phyloP scores from a whole-genome alignment of 2,113 vertebrate species.

The Tetrao urogallus region DNA sequence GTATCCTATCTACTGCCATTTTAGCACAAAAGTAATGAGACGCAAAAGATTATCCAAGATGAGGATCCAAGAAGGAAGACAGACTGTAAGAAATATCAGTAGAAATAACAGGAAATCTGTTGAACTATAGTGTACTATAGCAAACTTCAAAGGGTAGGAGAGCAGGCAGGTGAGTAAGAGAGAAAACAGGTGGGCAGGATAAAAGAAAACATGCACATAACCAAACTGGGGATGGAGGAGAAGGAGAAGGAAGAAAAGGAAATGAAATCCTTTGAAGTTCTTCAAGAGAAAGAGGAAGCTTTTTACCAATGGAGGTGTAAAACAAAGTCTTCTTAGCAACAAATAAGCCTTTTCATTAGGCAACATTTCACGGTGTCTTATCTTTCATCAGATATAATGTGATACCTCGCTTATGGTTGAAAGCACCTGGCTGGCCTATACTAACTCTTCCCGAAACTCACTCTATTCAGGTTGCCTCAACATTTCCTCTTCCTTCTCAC shows the following conservation, averaged over 20 bases:
- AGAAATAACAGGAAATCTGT: not conserved
- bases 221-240: not conserved
- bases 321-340: not conserved
- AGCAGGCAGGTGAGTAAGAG: not conserved
- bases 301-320: not conserved
- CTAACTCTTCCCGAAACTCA: not conserved
- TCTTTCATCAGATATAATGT: not conserved
- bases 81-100: not conserved
- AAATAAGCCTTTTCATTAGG: not conserved
- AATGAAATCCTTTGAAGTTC: not conserved
- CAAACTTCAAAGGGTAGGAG: not conserved
- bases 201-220: too few species aligned
- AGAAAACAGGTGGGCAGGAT: not conserved
- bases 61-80: not conserved
- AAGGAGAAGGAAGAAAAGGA: not conserved
- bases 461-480: not conserved
- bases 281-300: not conserved
- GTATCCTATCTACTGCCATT: not conserved
- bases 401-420: not conserved
- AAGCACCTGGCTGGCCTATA: not conserved
- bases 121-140: not conserved
- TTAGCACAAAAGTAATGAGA: not conserved
- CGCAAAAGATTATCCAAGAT: not conserved
- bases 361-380: not conserved
- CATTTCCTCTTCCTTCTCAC: not conserved